Evolutionary conservation across 2,888 invertebrate species (phyloP).

Genomic region (Ectemnius lituratus): DNA sequence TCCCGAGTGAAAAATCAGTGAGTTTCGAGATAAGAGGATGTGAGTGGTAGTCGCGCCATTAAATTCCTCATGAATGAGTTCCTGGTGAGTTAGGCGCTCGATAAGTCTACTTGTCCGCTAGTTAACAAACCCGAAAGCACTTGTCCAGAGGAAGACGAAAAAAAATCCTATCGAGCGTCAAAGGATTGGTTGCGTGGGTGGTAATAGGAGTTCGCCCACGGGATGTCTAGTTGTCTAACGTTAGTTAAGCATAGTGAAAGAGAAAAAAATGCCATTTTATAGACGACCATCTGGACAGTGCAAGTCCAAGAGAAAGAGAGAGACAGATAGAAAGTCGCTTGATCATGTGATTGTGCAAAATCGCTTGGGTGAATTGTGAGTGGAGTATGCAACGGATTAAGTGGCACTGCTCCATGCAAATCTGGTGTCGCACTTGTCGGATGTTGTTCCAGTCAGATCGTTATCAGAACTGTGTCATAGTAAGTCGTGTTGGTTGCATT

Average conservation of each 20-base stretch:
- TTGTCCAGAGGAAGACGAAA: too few relatives aligned
- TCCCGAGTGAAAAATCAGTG: too few relatives aligned
- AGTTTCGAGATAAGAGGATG: too few relatives aligned
- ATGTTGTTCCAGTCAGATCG: neutral
- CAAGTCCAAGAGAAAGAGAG: too few relatives aligned
- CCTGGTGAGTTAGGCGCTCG: too few relatives aligned
- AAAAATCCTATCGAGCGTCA: too few relatives aligned
- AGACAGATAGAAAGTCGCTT: neutral
- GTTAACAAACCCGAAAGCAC: too few relatives aligned
- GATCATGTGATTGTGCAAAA: constrained; percentile 9
- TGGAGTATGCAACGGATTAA: neutral
- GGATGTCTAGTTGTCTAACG: neutral
- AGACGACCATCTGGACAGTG: neutral
- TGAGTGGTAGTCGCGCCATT: too few relatives aligned
- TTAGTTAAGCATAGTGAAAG: too few relatives aligned
- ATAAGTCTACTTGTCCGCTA: too few relatives aligned
- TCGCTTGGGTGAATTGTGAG: neutral
- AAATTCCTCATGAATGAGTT: too few relatives aligned
- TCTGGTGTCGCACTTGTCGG: neutral
- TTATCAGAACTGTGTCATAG: neutral
- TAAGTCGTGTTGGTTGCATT: neutral
- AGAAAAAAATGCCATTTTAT: neutral
- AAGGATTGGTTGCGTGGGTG: constrained; percentile 9
- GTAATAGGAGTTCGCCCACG: constrained; percentile 17
- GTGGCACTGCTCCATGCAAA: neutral